Percentiles rank a stretch among this genome's conserved stretches.
phyloP scores from a whole-genome alignment of 2,888 invertebrate genomes.

The Pharmacophagus antenor region DNA sequence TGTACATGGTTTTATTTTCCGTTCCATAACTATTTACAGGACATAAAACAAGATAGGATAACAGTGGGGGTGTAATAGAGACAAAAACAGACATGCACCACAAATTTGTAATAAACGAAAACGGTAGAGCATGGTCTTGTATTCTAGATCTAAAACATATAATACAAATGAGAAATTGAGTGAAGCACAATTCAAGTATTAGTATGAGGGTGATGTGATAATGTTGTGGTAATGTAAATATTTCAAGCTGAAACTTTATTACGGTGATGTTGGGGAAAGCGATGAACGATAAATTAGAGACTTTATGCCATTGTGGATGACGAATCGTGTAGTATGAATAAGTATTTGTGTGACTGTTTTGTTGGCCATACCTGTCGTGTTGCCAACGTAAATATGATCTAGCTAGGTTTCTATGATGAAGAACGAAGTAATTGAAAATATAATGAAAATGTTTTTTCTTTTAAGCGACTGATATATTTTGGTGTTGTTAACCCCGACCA shows the following conservation, averaged over 20 bases:
- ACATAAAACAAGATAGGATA: not conserved
- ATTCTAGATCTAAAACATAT: slow-evolving; percentile 19
- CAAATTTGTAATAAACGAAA: slow-evolving; percentile 1
- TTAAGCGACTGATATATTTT: too few relatives aligned
- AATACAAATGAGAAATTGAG: not conserved
- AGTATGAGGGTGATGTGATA: slow-evolving; percentile 5
- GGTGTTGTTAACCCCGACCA: too few relatives aligned
- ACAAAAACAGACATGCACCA: slow-evolving; percentile 20
- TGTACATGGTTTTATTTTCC: not conserved
- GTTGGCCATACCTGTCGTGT: too few relatives aligned
- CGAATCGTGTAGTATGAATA: too few relatives aligned
- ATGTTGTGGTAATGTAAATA: not conserved
- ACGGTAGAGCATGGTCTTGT: not conserved
- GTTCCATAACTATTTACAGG: not conserved
- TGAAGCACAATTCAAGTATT: slow-evolving; percentile 5
- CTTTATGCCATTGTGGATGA: too few relatives aligned
- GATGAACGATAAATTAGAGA: too few relatives aligned
- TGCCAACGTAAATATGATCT: too few relatives aligned
- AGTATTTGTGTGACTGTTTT: too few relatives aligned
- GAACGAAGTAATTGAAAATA: too few relatives aligned
- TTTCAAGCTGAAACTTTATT: not conserved
- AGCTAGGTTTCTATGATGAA: too few relatives aligned
- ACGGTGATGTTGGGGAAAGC: slow-evolving; percentile 18
- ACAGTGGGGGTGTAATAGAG: slow-evolving; percentile 12
- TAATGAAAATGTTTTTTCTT: too few relatives aligned